Conservation (phyloP, 2,888 invertebrate genomes). For the Mythimna pallens region DNA sequence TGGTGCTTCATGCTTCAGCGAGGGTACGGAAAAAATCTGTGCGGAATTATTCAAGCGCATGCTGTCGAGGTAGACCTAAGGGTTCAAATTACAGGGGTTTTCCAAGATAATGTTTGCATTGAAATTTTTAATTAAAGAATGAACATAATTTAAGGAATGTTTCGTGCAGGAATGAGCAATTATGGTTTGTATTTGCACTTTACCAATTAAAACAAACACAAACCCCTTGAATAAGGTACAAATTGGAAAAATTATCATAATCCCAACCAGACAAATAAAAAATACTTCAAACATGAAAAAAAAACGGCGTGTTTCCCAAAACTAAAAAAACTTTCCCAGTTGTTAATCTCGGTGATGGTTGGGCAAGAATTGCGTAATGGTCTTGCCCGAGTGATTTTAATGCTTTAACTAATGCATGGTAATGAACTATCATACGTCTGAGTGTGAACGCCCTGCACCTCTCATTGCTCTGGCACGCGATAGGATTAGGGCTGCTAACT, state of each 20-base stretch:
- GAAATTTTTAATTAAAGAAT: constrained; percentile 13
- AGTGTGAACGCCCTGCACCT: constrained; percentile 69
- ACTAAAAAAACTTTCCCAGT: constrained; percentile 55
- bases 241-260: constrained; percentile 38
- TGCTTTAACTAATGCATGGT: constrained; percentile 67
- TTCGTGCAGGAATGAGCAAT: constrained; percentile 23
- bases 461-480: constrained; percentile 62
- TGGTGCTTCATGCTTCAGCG: constrained; percentile 61
- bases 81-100: constrained; percentile 4
- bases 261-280: constrained; percentile 6
- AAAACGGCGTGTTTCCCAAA: constrained; percentile 21
- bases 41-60: constrained; percentile 50
- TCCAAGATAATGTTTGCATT: constrained; percentile 7
- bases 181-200: constrained; percentile 26
- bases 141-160: constrained; percentile 20
- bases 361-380: constrained; percentile 69
- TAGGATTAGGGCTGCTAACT: constrained; percentile 56
- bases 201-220: constrained; percentile 38
- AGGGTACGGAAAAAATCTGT: constrained; percentile 64
- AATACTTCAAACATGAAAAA: constrained; percentile 11
- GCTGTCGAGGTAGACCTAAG: background rate
- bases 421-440: constrained; percentile 68
- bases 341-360: constrained; percentile 53
- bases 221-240: background rate
- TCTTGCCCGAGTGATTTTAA: constrained; percentile 65